Percentiles rank a stretch among this genome's conserved stretches.
phyloP scores from a whole-genome alignment of 2,797 vertebrate genomes.

The Crenichthys baileyi region DNA sequence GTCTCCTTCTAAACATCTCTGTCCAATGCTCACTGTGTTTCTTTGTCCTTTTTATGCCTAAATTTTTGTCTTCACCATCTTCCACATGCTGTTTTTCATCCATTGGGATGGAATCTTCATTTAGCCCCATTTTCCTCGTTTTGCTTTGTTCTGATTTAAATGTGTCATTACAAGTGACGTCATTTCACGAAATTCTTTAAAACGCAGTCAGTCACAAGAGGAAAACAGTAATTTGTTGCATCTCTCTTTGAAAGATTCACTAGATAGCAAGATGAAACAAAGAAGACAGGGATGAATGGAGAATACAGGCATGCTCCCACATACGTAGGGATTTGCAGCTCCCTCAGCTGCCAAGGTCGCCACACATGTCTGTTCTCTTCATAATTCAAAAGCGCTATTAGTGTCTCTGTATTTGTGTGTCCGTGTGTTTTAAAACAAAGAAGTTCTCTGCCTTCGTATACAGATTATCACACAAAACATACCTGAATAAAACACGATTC shows the following conservation, averaged over 20 bases:
- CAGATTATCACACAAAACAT: constrained; percentile 21
- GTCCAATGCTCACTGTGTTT: constrained; percentile 7
- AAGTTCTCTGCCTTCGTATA: constrained; percentile 19
- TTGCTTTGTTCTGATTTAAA: constrained; percentile 38
- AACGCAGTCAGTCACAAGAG: constrained; percentile 26
- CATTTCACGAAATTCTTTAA: constrained; percentile 37
- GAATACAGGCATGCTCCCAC: constrained; percentile 38
- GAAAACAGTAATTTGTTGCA: constrained; percentile 34
- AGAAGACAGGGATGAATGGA: constrained; percentile 26
- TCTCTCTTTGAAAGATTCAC: constrained; percentile 45
- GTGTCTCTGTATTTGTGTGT: constrained; percentile 53
- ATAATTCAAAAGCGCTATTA: constrained; percentile 69
- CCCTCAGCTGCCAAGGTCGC: constrained; percentile 43
- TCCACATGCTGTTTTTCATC: constrained; percentile 7
- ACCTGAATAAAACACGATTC: constrained; percentile 25
- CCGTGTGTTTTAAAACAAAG: constrained; percentile 13
- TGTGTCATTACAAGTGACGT: constrained; percentile 26
- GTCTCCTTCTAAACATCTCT: constrained; percentile 43
- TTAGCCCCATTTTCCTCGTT: constrained; percentile 7
- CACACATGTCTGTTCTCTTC: constrained; percentile 48
- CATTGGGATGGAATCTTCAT: constrained; percentile 8
- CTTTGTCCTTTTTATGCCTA: constrained; percentile 7
- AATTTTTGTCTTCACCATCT: constrained; percentile 7
- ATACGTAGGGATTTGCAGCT: constrained; percentile 37
- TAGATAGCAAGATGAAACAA: constrained; percentile 53